phyloP scores from a whole-genome alignment of 2,797 vertebrate species.

The Falco naumanni region DNA sequence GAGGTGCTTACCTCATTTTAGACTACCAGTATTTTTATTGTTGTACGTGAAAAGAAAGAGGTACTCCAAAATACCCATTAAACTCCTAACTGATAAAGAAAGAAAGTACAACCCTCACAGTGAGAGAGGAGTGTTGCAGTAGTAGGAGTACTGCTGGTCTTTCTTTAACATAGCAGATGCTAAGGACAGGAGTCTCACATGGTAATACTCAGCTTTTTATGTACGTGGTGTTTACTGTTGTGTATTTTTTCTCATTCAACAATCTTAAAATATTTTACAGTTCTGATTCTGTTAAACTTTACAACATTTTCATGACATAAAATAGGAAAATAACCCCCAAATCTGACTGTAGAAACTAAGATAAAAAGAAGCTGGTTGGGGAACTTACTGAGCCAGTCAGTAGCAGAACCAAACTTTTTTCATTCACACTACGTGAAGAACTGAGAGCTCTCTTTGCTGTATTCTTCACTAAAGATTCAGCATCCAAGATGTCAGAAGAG shows the following conservation, averaged over 20 bases:
- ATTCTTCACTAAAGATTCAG: neutral
- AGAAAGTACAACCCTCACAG: neutral
- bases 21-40: neutral
- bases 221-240: neutral
- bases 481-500: neutral
- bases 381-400: neutral
- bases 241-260: neutral
- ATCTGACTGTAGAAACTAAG: neutral
- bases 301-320: neutral
- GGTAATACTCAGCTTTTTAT: neutral
- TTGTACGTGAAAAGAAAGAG: neutral
- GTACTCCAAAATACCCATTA: neutral
- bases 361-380: neutral
- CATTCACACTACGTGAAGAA: neutral
- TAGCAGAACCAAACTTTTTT: neutral
- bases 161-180: neutral
- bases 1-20: neutral
- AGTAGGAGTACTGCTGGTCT: neutral
- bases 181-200: neutral
- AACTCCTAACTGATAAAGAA: neutral
- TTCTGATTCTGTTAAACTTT: neutral
- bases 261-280: neutral
- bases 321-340: neutral
- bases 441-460: neutral
- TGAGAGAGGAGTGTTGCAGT: rapidly evolving